These are phyloP conservation scores for Ametastegia equiseti DNA, from an alignment of 2,888 invertebrate genomes.

Conservation along the genomic window DNA sequence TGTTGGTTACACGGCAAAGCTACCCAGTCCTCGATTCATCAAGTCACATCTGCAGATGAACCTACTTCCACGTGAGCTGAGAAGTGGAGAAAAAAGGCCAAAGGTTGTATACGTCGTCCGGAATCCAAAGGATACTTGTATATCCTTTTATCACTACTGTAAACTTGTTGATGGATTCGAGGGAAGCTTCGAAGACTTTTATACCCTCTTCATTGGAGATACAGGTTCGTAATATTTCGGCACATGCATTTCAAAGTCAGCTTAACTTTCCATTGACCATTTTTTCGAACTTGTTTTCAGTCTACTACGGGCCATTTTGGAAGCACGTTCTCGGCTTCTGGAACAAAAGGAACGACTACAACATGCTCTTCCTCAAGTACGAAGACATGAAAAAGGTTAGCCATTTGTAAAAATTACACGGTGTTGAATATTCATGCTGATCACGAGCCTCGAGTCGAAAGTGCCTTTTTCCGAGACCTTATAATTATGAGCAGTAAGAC, in stretches of 20 bases:
- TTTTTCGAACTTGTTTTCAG: conserved; percentile 53
- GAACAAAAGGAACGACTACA: conserved; percentile 57
- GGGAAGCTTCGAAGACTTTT: conserved; percentile 79
- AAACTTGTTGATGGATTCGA: conserved; percentile 79
- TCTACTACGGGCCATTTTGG: conserved; percentile 66
- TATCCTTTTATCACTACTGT: conserved; percentile 84
- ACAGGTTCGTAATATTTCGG: conserved; percentile 73
- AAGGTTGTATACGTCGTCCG: conserved; percentile 85
- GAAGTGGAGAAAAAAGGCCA: conserved; percentile 71
- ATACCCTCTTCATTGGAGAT: conserved; percentile 80
- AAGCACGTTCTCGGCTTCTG: conserved; percentile 63
- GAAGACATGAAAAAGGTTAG: conserved; percentile 69
- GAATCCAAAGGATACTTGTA: conserved; percentile 85
- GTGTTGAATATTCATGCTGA: too few species aligned
- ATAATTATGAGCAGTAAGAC: too few species aligned
- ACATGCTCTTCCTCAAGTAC: conserved; percentile 65
- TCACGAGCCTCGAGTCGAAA: too few species aligned
- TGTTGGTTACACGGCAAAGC: conserved; percentile 69
- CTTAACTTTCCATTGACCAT: too few species aligned
- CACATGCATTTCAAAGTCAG: not conserved
- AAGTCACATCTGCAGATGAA: conserved; percentile 82
- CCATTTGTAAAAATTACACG: not conserved
- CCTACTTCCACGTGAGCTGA: conserved; percentile 78
- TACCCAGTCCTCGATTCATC: conserved; percentile 79
- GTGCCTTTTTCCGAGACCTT: too few species aligned